Evolutionary conservation across 2,797 vertebrate species (phyloP).

Genomic region (Pachyuromys duprasi): DNA sequence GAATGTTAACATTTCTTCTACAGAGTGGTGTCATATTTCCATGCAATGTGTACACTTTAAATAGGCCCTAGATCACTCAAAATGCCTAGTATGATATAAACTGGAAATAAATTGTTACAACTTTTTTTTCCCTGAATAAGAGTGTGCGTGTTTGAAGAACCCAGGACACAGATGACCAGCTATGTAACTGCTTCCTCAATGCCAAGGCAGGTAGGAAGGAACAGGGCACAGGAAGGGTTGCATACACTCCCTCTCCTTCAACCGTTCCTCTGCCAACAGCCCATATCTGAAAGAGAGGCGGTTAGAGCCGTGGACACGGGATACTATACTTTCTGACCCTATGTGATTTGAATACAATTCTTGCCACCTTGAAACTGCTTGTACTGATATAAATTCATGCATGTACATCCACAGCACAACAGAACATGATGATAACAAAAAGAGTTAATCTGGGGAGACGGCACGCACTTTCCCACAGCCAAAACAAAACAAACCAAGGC

Average conservation of each 20-base stretch:
- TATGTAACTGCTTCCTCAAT: neutral
- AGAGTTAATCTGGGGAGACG: neutral
- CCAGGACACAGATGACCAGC: neutral
- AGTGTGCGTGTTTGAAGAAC: neutral
- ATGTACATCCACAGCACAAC: neutral
- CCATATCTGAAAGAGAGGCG: neutral
- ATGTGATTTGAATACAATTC: neutral
- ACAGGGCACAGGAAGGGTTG: neutral
- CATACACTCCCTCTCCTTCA: neutral
- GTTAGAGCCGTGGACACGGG: neutral
- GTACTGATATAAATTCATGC: neutral
- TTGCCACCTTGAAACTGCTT: neutral
- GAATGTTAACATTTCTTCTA: neutral
- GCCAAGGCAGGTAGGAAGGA: neutral
- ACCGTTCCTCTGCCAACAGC: neutral
- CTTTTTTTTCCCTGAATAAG: neutral
- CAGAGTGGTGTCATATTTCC: neutral
- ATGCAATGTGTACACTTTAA: neutral
- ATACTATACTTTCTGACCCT: neutral
- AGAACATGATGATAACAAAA: neutral
- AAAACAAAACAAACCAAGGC: neutral
- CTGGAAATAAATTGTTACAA: neutral
- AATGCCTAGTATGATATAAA: neutral
- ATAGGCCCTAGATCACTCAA: neutral
- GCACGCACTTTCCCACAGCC: neutral